Conservation (phyloP, 2,888 invertebrate genomes). For the Ennomos fuscantarius region DNA sequence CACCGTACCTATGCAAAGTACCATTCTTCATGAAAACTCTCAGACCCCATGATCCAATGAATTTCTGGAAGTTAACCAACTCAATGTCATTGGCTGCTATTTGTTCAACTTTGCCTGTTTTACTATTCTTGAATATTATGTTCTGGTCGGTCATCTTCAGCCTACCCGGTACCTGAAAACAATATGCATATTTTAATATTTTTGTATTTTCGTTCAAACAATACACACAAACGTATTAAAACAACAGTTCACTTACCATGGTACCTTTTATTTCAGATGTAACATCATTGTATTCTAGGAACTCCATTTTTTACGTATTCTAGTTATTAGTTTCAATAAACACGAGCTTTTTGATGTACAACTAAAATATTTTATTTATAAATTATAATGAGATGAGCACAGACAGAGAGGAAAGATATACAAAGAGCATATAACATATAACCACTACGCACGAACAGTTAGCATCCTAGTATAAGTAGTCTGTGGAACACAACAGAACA, state of each 20-base stretch:
- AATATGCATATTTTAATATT: neutral
- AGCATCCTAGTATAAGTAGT: no score
- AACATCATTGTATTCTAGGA: constrained; percentile 95
- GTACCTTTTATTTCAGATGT: constrained; percentile 93
- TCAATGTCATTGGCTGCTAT: constrained; percentile 94
- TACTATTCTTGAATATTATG: constrained; percentile 97
- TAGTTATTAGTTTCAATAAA: neutral
- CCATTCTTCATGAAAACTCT: constrained; percentile 96
- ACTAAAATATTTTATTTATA: no score
- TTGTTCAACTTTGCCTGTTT: constrained; percentile 98
- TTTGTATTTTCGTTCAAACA: neutral
- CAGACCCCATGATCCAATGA: constrained; percentile 96
- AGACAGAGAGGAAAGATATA: no score
- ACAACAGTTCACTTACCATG: constrained; percentile 88
- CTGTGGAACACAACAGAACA: no score
- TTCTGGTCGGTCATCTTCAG: constrained; percentile 96
- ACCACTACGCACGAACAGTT: no score
- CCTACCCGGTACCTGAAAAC: constrained; percentile 92
- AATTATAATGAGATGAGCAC: no score
- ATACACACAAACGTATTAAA: no score
- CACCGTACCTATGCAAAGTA: constrained; percentile 94
- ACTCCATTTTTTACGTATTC: constrained; percentile 86
- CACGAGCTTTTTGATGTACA: neutral
- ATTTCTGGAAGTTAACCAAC: constrained; percentile 95
- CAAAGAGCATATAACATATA: no score